A percentile compares a stretch with the other conserved stretches of the same genome.
These are phyloP conservation scores for Balaeniceps rex DNA, from an alignment of 2,113 vertebrate species.

Conservation along the genomic window DNA sequence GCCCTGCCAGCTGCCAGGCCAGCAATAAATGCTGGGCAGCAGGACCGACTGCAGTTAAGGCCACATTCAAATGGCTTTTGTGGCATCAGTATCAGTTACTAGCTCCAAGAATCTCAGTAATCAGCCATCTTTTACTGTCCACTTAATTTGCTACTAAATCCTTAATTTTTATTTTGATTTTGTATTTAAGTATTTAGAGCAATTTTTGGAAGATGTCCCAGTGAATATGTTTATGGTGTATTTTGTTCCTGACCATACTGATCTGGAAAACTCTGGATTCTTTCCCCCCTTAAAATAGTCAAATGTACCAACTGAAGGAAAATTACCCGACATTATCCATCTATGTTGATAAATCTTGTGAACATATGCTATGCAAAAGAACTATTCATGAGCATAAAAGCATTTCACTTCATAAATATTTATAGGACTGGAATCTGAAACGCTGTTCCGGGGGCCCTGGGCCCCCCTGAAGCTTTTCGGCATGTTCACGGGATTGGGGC, in stretches of 20 bases:
- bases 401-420: neutral
- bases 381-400: neutral
- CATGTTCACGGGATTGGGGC: fast-evolving
- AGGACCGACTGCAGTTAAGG: neutral
- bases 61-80: neutral
- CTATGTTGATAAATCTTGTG: neutral
- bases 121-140: neutral
- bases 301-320: neutral
- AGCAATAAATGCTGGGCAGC: neutral
- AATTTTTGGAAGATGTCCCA: neutral
- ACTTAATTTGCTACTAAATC: neutral
- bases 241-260: neutral
- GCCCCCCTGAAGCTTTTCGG: neutral
- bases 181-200: too few relatives aligned
- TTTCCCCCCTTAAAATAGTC: neutral
- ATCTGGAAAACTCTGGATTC: neutral
- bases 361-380: neutral
- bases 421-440: neutral
- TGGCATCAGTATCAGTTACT: neutral
- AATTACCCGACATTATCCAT: fast-evolving
- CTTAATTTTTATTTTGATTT: neutral
- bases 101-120: neutral
- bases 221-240: neutral
- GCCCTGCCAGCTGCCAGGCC: neutral
- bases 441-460: neutral